phyloP scores from a whole-genome alignment of 2,888 invertebrate genomes.

The Pterostichus niger region DNA sequence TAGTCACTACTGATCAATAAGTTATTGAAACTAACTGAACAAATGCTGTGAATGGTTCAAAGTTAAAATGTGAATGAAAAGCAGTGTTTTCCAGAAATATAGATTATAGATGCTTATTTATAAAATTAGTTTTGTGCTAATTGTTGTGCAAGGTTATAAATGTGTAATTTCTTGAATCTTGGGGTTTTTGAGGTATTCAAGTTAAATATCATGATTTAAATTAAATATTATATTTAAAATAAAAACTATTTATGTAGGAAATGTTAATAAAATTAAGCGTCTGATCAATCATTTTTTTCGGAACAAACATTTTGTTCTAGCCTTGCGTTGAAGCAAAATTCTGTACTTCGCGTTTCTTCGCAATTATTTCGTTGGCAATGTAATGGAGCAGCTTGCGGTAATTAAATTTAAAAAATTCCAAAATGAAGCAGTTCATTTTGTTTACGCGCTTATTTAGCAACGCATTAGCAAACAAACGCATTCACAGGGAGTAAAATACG shows the following conservation, averaged over 20 bases:
- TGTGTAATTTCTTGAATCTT: not conserved
- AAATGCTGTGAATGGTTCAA: no score
- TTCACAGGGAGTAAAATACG: constrained; percentile 40
- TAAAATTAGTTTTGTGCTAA: constrained; percentile 27
- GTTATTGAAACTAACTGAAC: no score
- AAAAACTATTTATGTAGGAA: no score
- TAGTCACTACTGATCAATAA: no score
- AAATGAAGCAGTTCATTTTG: constrained; percentile 50
- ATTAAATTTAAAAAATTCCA: constrained; percentile 58
- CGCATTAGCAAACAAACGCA: constrained; percentile 42
- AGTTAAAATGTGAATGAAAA: not conserved
- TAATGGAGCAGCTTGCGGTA: not conserved
- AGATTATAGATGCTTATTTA: not conserved
- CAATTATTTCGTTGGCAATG: constrained; percentile 40
- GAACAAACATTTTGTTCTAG: no score
- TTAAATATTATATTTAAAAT: no score
- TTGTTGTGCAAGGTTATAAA: constrained; percentile 15
- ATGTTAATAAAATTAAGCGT: no score
- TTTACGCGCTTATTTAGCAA: constrained; percentile 46
- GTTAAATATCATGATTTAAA: constrained; percentile 12
- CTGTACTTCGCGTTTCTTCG: not conserved
- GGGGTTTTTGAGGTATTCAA: constrained; percentile 23
- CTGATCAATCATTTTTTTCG: no score
- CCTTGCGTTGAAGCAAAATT: constrained; percentile 1
- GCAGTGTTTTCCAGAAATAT: constrained; percentile 21